Evolutionary conservation across 2,113 vertebrate genomes (phyloP).

Genomic region (Ptilorrhoa leucosticta): DNA sequence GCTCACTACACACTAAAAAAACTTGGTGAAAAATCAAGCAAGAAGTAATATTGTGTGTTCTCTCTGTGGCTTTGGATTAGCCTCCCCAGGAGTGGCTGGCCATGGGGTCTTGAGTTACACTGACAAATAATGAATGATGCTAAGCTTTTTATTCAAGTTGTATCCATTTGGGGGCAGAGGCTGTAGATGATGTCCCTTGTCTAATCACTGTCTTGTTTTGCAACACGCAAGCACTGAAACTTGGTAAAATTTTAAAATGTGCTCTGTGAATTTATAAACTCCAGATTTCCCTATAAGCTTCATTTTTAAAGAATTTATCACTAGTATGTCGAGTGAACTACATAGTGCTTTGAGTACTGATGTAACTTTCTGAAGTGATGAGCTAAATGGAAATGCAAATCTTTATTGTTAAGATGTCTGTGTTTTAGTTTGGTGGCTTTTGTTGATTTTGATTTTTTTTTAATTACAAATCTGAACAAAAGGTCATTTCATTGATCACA

Average conservation of each 20-base stretch:
- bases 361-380: not conserved
- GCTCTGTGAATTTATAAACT: not conserved
- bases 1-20: not conserved
- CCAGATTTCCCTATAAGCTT: not conserved
- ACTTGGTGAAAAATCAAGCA: not conserved
- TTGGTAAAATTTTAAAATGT: not conserved
- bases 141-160: not conserved
- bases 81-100: not conserved
- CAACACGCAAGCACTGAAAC: not conserved
- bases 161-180: not conserved
- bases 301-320: not conserved
- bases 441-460: not conserved
- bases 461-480: not conserved
- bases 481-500: not conserved
- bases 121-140: not conserved
- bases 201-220: not conserved
- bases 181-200: not conserved
- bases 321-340: not conserved
- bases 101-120: not conserved
- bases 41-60: not conserved
- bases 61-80: not conserved
- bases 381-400: not conserved
- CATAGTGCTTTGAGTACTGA: not conserved
- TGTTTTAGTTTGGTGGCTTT: not conserved
- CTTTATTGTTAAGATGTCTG: not conserved